phyloP scores from a whole-genome alignment of 2,113 vertebrate genomes.

The Myotis yumanensis region DNA sequence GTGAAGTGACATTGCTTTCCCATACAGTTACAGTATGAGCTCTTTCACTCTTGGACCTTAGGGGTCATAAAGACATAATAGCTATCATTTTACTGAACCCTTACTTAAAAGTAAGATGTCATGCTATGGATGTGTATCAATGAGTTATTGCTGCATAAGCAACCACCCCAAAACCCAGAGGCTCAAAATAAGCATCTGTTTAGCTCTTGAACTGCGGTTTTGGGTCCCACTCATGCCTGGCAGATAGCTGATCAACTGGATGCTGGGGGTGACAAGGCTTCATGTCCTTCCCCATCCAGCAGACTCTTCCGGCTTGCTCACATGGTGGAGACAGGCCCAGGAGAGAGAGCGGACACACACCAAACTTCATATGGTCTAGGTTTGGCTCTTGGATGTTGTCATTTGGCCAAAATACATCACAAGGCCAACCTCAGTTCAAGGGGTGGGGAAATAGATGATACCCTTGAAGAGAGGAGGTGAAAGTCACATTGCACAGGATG shows the following conservation, averaged over 20 bases:
- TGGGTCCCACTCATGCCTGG: neutral
- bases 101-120: neutral
- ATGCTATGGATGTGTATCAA: neutral
- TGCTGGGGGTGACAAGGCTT: neutral
- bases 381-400: neutral
- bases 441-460: neutral
- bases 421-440: neutral
- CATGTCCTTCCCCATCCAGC: neutral
- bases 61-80: neutral
- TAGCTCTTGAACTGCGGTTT: neutral
- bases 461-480: conserved; percentile 21
- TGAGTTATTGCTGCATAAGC: neutral
- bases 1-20: neutral
- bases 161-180: neutral
- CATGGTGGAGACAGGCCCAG: neutral
- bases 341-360: neutral
- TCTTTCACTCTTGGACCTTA: neutral
- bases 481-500: neutral
- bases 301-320: neutral
- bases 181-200: neutral
- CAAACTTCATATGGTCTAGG: neutral
- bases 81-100: neutral
- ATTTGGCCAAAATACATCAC: neutral
- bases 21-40: neutral
- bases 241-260: neutral